These are phyloP conservation scores for Panulirus ornatus DNA, from an alignment of 1,140 invertebrate genomes.

Conservation along the genomic window DNA sequence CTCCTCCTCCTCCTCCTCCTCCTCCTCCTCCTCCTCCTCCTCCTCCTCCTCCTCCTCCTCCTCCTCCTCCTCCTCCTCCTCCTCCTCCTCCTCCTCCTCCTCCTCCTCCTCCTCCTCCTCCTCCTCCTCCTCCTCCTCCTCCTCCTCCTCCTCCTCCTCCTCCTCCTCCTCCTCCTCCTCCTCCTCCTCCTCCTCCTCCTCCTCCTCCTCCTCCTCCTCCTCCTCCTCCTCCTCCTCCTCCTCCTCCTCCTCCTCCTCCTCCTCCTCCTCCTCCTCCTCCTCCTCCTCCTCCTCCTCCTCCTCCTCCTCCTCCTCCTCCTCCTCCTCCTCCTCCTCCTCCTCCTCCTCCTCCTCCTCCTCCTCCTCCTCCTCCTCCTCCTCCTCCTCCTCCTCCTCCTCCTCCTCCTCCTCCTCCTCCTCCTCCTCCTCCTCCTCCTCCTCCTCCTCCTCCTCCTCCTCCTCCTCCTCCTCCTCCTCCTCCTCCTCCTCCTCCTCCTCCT, in stretches of 20 bases:
- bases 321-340: background rate
- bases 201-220: background rate
- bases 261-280: background rate
- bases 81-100: background rate
- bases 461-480: background rate
- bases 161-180: too few species aligned
- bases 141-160: background rate
- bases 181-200: background rate
- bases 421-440: background rate
- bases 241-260: background rate
- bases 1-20: conserved; percentile 8
- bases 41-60: background rate
- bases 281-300: background rate
- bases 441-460: background rate
- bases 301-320: too few species aligned
- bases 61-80: background rate
- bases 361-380: background rate
- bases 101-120: background rate
- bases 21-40: background rate
- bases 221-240: background rate
- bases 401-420: background rate
- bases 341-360: background rate
- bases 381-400: conserved; percentile 24
- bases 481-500: background rate
- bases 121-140: background rate